Evolutionary conservation across 2,888 invertebrate species (phyloP), one percentile per base, ranked within the genome.

Genomic region (Falcaria lacertinaria): DNA sequence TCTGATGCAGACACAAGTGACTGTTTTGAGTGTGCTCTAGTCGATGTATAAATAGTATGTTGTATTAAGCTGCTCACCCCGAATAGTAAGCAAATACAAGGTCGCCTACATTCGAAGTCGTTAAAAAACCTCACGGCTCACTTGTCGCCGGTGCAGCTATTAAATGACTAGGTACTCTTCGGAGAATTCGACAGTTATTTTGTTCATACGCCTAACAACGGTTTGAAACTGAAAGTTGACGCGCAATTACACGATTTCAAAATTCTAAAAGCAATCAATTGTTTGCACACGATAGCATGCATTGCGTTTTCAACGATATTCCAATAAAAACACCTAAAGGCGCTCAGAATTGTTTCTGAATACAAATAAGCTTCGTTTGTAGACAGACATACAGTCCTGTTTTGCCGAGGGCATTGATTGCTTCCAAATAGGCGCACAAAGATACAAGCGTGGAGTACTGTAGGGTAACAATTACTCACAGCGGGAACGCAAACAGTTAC

Each of bases 101-200:
- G 86, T 59, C 81, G 74, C 49, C 84, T 64, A 85, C 85, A 79
- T 77, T 85, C 85, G 70, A 79, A 71, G 57, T 69, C 59, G 56
- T 58, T 60, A 60, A 61, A 69, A 67, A 59, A 61, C 61, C 62
- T 47, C 57, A 53, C 57, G 56, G 56, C 53, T 46, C 57, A 44
- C 49, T 44, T 44, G 39, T 41, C 46, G 42, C 33, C 25, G 32
- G 43, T 56, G 48, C 60, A 49, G 47, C 48, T 49, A 22, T 13
- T 22, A n/a, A 7, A 22, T 6, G 7, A 36, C 22, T 15, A 14
- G 14, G 6, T 35, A 17, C 19, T 35, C 34, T 17, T 34, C 19
- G 13, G 7, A 19, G 3, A 37, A 6, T 25, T 15, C n/a, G 4
- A n/a, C 17, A 7, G 13, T 17, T 35, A 11, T n/a, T n/a, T n/a